Percentiles rank a stretch among this genome's conserved stretches.
phyloP scores from a whole-genome alignment of 2,888 invertebrate genomes.

The Stenchaetothrips biformis region DNA sequence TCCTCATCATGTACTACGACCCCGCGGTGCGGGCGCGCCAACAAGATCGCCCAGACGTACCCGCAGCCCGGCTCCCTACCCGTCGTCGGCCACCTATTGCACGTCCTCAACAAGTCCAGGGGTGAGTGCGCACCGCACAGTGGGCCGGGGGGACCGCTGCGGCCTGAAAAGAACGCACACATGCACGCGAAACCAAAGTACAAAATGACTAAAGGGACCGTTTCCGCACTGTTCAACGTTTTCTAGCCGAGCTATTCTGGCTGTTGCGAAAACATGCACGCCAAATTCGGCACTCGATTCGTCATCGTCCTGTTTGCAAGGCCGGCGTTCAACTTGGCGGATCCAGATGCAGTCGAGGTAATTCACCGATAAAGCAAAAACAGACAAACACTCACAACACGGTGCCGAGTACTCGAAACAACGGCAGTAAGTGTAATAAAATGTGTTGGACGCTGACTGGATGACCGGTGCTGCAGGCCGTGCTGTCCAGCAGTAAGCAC shows the following conservation, averaged over 20 bases:
- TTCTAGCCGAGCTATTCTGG: background rate
- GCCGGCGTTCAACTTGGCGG: background rate
- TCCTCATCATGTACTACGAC: background rate
- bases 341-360: background rate
- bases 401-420: too few relatives aligned
- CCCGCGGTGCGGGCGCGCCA: background rate
- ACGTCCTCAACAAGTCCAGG: background rate
- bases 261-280: background rate
- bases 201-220: too few relatives aligned
- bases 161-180: too few relatives aligned
- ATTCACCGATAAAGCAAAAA: too few relatives aligned
- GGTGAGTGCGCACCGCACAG: background rate
- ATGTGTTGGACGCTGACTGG: too few relatives aligned
- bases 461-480: background rate
- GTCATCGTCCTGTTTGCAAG: background rate
- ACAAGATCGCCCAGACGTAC: background rate
- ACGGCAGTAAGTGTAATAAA: too few relatives aligned
- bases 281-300: background rate
- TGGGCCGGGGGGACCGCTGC: background rate
- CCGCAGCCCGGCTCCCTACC: background rate
- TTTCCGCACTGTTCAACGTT: background rate
- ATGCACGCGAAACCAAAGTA: too few relatives aligned
- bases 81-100: background rate
- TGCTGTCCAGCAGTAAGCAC: conserved; percentile 10
- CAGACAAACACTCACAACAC: too few relatives aligned